phyloP scores from a whole-genome alignment of 1,140 invertebrate species.

The Cyrtorhinus lividipennis region DNA sequence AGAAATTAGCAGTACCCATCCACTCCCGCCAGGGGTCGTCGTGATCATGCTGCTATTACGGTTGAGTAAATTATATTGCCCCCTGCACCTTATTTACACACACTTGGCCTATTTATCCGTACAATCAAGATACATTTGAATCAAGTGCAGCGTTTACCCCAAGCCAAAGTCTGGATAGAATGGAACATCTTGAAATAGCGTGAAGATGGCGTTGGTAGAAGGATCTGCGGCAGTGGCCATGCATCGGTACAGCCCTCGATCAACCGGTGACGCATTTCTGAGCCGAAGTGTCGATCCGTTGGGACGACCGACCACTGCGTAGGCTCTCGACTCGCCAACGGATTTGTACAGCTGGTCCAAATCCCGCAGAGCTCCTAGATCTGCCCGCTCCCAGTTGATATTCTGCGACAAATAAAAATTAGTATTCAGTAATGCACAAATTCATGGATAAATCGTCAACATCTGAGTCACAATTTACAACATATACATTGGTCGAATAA shows the following conservation, averaged over 20 bases:
- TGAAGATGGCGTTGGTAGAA: conserved; percentile 16
- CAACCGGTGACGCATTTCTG: conserved; percentile 21
- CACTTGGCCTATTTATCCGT: too few species aligned
- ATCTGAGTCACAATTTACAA: background rate
- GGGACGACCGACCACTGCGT: conserved; percentile 23
- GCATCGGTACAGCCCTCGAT: conserved; percentile 26
- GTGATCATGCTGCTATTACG: too few species aligned
- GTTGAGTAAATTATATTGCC: too few species aligned
- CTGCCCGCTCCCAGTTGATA: conserved; percentile 27
- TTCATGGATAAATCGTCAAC: too few species aligned
- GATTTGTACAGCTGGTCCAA: conserved; percentile 23
- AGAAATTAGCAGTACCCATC: too few species aligned
- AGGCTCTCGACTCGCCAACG: conserved; percentile 21
- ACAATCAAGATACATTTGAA: too few species aligned
- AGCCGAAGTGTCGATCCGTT: conserved; percentile 25
- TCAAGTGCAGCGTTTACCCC: too few species aligned
- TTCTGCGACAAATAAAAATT: conserved; percentile 22
- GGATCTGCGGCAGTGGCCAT: conserved; percentile 25
- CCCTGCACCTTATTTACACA: too few species aligned
- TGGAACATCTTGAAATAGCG: conserved; percentile 26
- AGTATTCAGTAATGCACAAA: conserved; percentile 3
- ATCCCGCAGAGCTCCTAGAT: conserved; percentile 22
- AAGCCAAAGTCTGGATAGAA: conserved; percentile 24
- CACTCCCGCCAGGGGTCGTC: too few species aligned
- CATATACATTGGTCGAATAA: too few species aligned